Percentiles rank a stretch among this genome's conserved stretches.
Conservation (phyloP, 2,888 invertebrate genomes). For the Tubulanus polymorphus region DNA sequence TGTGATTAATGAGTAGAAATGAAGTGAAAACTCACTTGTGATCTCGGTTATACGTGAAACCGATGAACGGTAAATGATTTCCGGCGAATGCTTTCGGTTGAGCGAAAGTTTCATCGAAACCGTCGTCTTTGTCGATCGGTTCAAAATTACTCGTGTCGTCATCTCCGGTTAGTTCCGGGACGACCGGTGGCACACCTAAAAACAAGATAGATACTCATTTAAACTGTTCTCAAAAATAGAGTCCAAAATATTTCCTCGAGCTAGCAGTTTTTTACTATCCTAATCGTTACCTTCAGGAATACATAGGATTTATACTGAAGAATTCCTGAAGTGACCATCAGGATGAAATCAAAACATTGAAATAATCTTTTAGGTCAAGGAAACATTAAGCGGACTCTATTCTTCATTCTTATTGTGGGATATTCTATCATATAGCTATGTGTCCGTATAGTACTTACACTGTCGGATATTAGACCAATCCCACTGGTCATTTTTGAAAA, state of each 20-base stretch:
- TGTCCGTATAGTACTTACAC: conserved; percentile 62
- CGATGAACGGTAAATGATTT: conserved; percentile 96
- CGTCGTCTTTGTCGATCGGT: conserved; percentile 91
- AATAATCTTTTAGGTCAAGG: too few relatives aligned
- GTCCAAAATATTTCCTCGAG: too few relatives aligned
- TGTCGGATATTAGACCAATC: conserved; percentile 92
- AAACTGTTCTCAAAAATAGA: too few relatives aligned
- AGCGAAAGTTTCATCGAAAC: conserved; percentile 84
- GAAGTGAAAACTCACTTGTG: conserved; percentile 61
- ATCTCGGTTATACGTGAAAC: conserved; percentile 85
- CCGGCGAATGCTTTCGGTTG: conserved; percentile 96
- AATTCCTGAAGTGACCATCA: too few relatives aligned
- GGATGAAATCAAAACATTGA: too few relatives aligned
- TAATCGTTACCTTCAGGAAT: too few relatives aligned
- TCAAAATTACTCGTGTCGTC: conserved; percentile 99
- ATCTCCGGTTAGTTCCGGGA: conserved; percentile 91
- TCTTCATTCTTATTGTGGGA: too few relatives aligned
- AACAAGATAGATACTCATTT: too few relatives aligned
- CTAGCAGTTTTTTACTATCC: too few relatives aligned
- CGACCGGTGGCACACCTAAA: conserved; percentile 78
- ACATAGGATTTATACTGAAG: too few relatives aligned
- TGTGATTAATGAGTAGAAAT: conserved; percentile 4
- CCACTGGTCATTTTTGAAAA: conserved; percentile 97
- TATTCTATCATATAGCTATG: too few relatives aligned
- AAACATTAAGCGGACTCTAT: too few relatives aligned